Evolutionary conservation across 2,113 vertebrate species (phyloP).

Genomic region (Delphinapterus leucas): DNA sequence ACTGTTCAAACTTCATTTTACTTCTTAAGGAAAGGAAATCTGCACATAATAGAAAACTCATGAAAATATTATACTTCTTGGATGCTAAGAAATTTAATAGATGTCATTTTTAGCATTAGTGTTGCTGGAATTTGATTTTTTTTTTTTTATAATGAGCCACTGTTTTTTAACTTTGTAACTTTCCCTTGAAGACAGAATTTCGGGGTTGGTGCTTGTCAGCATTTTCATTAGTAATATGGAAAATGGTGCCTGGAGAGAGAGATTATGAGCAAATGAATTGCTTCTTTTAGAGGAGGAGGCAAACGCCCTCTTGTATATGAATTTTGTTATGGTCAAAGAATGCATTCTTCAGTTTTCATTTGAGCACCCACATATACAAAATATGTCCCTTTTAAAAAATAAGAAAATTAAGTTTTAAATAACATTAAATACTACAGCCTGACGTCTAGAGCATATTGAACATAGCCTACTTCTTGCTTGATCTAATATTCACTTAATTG

Average conservation of each 20-base stretch:
- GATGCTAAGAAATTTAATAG: constrained; percentile 64
- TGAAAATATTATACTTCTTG: constrained; percentile 55
- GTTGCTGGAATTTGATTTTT: constrained; percentile 73
- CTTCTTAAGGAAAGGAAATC: constrained; percentile 82
- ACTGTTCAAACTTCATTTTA: constrained; percentile 95
- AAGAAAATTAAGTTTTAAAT: constrained; percentile 57
- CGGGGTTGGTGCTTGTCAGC: constrained; percentile 79
- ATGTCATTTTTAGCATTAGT: constrained; percentile 76
- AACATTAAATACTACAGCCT: constrained; percentile 20
- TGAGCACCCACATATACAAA: constrained; percentile 10
- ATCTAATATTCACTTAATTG: constrained; percentile 60
- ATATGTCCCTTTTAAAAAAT: constrained; percentile 53
- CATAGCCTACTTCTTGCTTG: constrained; percentile 52
- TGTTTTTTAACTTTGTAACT: constrained; percentile 78
- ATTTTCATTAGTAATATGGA: constrained; percentile 76
- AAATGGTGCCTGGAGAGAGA: constrained; percentile 12
- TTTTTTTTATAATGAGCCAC: constrained; percentile 61
- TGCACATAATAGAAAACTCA: constrained; percentile 48
- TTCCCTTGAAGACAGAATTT: constrained; percentile 80
- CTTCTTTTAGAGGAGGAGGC: constrained; percentile 47
- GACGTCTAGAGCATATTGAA: constrained; percentile 57
- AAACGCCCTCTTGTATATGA: constrained; percentile 9
- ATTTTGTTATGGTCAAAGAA: constrained; percentile 66
- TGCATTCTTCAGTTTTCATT: constrained; percentile 50
- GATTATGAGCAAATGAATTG: constrained; percentile 46